A percentile compares a stretch with the other conserved stretches of the same genome.
Evolutionary conservation across 2,888 invertebrate species (phyloP).

Genomic region (Ctena decussata): DNA sequence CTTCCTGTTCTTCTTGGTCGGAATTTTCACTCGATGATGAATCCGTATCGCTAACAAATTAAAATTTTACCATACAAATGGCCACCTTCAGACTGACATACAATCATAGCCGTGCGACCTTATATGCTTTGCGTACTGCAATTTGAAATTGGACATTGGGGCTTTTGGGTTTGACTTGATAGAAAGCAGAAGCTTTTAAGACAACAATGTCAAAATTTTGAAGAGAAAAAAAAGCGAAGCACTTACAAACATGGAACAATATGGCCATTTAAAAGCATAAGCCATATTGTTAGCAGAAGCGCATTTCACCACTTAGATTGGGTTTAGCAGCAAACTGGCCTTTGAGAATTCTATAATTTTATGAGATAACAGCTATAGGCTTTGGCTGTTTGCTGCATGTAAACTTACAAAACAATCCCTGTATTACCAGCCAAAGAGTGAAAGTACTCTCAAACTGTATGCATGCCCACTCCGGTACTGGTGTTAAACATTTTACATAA

Average conservation of each 20-base stretch:
- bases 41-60: conserved; percentile 61
- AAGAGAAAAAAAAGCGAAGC: background rate
- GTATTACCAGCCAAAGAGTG: no score
- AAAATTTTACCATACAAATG: conserved; percentile 24
- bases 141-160: background rate
- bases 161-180: background rate
- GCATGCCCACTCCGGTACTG: no score
- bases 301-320: no score
- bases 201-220: background rate
- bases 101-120: conserved; percentile 30
- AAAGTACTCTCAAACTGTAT: no score
- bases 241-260: background rate
- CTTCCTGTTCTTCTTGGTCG: conserved; percentile 61
- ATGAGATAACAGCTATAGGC: no score
- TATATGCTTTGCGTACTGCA: background rate
- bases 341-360: no score
- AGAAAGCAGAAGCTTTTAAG: background rate
- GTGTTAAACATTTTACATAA: no score
- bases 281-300: background rate
- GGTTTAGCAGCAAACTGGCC: no score
- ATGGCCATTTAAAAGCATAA: background rate
- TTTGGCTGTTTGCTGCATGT: no score
- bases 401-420: no score
- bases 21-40: conserved; percentile 55
- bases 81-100: background rate